Evolutionary conservation across 2,113 vertebrate genomes (phyloP).

Genomic region (Phaetusa simplex): DNA sequence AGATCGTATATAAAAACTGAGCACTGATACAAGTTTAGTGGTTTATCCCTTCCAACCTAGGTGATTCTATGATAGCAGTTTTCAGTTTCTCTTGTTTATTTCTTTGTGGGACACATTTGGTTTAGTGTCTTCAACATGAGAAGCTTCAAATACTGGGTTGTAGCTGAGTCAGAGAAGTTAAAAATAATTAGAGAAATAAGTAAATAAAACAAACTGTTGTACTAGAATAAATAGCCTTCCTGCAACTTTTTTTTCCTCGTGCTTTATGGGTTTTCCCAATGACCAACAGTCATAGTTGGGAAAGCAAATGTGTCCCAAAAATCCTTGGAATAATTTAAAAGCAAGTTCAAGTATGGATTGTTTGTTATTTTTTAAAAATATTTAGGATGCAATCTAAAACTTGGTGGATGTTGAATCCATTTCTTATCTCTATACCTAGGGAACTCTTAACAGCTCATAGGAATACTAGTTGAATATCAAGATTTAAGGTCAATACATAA

Average conservation of each 20-base stretch:
- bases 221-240: background rate
- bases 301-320: background rate
- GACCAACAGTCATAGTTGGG: background rate
- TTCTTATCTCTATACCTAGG: background rate
- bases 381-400: background rate
- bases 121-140: background rate
- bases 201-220: background rate
- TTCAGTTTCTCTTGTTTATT: background rate
- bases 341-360: background rate
- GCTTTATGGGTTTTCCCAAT: background rate
- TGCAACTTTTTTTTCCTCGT: background rate
- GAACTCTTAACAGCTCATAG: background rate
- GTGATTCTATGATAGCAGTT: background rate
- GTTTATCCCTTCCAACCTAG: background rate
- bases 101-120: background rate
- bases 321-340: background rate
- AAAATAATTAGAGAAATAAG: background rate
- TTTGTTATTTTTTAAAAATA: background rate
- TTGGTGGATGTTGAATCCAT: background rate
- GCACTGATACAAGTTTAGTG: background rate
- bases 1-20: background rate
- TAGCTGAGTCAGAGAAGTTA: background rate
- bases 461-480: background rate
- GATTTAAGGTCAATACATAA: background rate
- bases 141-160: background rate